Evolutionary conservation across 2,888 invertebrate genomes (phyloP).

Genomic region (Heteromurus nitidus): DNA sequence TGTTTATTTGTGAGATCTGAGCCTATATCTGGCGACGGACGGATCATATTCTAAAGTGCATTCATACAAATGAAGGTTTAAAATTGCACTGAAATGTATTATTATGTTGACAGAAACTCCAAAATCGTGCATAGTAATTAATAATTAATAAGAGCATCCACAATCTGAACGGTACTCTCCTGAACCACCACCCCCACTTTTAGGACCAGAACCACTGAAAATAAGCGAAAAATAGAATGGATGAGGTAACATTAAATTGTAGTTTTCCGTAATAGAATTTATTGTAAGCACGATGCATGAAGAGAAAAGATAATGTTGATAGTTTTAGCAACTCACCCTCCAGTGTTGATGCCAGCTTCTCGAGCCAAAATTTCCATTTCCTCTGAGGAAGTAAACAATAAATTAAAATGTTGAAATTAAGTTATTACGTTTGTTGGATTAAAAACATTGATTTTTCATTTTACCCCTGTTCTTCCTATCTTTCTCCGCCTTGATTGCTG

Average conservation of each 20-base stretch:
- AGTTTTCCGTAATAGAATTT: no score
- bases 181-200: neutral
- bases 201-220: neutral
- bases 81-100: no score
- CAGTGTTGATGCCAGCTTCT: constrained; percentile 37
- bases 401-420: neutral
- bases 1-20: no score
- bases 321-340: constrained; percentile 15
- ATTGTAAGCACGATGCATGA: no score
- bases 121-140: neutral
- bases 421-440: neutral
- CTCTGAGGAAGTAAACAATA: constrained; percentile 46
- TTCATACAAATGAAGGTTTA: no score
- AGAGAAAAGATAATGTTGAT: no score
- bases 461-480: constrained; percentile 52
- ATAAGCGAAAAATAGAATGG: no score
- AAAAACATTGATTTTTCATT: neutral
- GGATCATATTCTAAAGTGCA: no score
- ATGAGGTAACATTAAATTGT: no score
- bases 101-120: no score
- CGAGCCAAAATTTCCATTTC: constrained; percentile 61
- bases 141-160: constrained; percentile 16
- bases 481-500: constrained; percentile 59
- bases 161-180: constrained; percentile 15
- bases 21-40: no score